Evolutionary conservation across 2,888 invertebrate species (phyloP).

Genomic region (Digitonthophagus gazella): DNA sequence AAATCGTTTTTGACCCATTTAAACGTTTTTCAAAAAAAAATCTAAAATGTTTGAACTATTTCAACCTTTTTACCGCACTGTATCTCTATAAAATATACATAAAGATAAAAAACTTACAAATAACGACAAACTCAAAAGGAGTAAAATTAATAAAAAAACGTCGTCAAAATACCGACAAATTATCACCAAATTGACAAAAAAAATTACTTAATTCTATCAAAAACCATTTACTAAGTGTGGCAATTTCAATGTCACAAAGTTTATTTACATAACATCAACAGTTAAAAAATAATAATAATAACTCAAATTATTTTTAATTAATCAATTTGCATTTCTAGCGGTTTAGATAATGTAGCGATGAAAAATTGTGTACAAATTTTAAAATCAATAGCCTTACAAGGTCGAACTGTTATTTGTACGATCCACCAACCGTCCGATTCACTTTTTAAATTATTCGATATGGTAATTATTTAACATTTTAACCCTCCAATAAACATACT

Average conservation of each 20-base stretch:
- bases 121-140: too few relatives aligned
- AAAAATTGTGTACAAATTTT: conserved; percentile 69
- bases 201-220: background rate
- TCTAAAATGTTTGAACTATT: too few relatives aligned
- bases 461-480: conserved; percentile 48
- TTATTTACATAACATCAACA: background rate
- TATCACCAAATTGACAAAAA: background rate
- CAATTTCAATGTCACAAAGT: too few relatives aligned
- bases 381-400: conserved; percentile 67
- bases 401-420: conserved; percentile 75
- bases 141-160: too few relatives aligned
- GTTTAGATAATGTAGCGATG: conserved; percentile 72
- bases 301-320: background rate
- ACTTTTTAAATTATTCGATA: conserved; percentile 72
- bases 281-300: background rate
- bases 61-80: too few relatives aligned
- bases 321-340: conserved; percentile 55
- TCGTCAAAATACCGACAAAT: too few relatives aligned
- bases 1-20: too few relatives aligned
- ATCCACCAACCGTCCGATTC: conserved; percentile 79
- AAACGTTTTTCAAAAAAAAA: too few relatives aligned
- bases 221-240: background rate
- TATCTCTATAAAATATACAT: too few relatives aligned
- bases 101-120: too few relatives aligned
- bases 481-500: background rate